A percentile compares a stretch with the other conserved stretches of the same genome.
phyloP scores from a whole-genome alignment of 2,797 vertebrate species.

The Coregonus ussuriensis region DNA sequence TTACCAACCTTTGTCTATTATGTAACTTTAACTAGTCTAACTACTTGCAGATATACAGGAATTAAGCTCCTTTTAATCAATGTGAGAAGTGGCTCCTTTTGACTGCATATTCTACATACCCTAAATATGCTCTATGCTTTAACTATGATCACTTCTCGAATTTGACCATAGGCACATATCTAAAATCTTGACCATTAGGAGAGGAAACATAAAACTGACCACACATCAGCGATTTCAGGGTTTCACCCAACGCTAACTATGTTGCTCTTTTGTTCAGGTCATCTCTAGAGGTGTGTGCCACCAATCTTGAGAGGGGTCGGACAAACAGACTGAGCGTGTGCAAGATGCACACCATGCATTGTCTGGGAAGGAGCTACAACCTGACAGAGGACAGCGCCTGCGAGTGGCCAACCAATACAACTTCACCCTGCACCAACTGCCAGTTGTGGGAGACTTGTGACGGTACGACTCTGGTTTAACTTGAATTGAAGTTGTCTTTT shows the following conservation, averaged over 20 bases:
- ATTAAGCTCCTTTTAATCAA: too few species aligned
- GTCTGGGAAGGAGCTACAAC: conserved; percentile 46
- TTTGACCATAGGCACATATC: neutral
- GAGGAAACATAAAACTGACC: neutral
- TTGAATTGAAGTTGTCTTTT: too few species aligned
- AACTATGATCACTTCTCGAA: too few species aligned
- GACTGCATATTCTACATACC: neutral
- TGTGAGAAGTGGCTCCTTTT: neutral
- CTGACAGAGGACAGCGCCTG: conserved; percentile 56
- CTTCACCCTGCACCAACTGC: conserved; percentile 6
- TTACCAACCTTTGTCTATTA: neutral
- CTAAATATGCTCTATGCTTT: too few species aligned
- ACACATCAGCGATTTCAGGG: too few species aligned
- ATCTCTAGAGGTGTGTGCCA: conserved; percentile 79
- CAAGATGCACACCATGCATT: conserved; percentile 79
- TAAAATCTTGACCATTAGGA: neutral
- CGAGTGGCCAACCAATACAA: conserved; percentile 6
- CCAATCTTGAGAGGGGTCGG: conserved; percentile 52
- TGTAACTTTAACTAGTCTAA: too few species aligned
- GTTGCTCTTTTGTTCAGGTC: conserved; percentile 65
- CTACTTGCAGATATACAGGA: too few species aligned
- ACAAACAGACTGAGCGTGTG: conserved; percentile 75
- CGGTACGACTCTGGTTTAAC: neutral
- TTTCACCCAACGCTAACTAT: neutral
- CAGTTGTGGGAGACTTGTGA: conserved; percentile 6